These are phyloP conservation scores for Malaclemys terrapin DNA, from an alignment of 2,113 vertebrate species.

Conservation along the genomic window DNA sequence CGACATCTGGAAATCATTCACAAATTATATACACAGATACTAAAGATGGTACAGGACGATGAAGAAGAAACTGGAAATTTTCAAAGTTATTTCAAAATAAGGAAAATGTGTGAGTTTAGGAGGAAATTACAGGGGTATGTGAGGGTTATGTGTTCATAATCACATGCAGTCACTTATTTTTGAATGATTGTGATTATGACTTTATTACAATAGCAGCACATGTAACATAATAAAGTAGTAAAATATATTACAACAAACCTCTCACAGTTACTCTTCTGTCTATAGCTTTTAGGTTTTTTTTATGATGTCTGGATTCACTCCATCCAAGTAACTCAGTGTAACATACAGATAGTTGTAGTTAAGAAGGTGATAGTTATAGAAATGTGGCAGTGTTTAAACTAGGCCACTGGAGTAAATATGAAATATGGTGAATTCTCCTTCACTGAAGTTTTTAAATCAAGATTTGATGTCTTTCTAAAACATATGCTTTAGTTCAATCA, in stretches of 20 bases:
- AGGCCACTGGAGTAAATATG: neutral
- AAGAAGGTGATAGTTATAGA: neutral
- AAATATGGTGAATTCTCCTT: neutral
- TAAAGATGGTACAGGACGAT: neutral
- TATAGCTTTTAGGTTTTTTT: fast-evolving
- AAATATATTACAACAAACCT: neutral
- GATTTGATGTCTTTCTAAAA: neutral
- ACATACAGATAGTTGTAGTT: neutral
- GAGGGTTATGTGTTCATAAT: neutral
- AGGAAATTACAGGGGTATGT: neutral
- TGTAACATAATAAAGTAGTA: neutral
- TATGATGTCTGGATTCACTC: fast-evolving
- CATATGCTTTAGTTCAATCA: neutral
- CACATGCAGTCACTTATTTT: no score
- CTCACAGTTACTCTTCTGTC: neutral
- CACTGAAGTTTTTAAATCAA: neutral
- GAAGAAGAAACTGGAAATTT: neutral
- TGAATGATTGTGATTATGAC: neutral
- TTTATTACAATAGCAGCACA: neutral
- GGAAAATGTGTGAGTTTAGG: neutral
- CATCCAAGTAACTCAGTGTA: neutral
- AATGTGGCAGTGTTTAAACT: neutral
- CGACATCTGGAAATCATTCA: neutral
- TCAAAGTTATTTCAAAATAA: neutral
- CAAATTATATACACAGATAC: neutral